These are phyloP conservation scores for Okamejei kenojei DNA, from an alignment of 2,797 vertebrate genomes.

Conservation along the genomic window DNA sequence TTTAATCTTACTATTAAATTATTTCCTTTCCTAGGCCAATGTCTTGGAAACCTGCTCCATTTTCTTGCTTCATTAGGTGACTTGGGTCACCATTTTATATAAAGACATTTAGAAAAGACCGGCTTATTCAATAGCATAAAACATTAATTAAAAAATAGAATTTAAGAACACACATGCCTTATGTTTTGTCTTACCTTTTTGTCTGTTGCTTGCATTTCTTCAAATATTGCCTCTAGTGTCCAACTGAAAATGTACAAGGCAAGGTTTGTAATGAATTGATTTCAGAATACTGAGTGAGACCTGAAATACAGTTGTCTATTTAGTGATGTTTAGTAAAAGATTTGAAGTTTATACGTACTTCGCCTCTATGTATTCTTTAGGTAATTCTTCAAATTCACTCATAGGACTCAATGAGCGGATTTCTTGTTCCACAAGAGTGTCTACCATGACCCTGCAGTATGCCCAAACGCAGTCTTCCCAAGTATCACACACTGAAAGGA, in stretches of 20 bases:
- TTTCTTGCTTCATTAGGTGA: background rate
- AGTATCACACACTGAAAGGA: constrained; percentile 86
- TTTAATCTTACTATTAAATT: no score
- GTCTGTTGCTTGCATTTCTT: constrained; percentile 88
- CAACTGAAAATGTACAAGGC: constrained; percentile 61
- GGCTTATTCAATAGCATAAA: background rate
- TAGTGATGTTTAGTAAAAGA: background rate
- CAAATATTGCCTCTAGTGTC: constrained; percentile 91
- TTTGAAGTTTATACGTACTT: constrained; percentile 63
- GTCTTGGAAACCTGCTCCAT: background rate
- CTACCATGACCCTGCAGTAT: constrained; percentile 88
- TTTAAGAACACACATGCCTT: background rate
- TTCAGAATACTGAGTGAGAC: background rate
- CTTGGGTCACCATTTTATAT: background rate
- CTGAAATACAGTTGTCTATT: background rate
- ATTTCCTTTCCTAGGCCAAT: background rate
- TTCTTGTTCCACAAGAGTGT: constrained; percentile 88
- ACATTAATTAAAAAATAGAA: background rate
- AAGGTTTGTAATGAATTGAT: background rate
- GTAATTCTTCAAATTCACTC: constrained; percentile 78
- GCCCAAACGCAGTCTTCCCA: constrained; percentile 97
- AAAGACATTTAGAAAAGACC: background rate
- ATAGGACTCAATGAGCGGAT: constrained; percentile 73
- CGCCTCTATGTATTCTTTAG: constrained; percentile 80
- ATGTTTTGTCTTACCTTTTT: constrained; percentile 64